These are phyloP conservation scores for Oncopeltus fasciatus DNA, from an alignment of 1,140 invertebrate genomes.

Conservation along the genomic window DNA sequence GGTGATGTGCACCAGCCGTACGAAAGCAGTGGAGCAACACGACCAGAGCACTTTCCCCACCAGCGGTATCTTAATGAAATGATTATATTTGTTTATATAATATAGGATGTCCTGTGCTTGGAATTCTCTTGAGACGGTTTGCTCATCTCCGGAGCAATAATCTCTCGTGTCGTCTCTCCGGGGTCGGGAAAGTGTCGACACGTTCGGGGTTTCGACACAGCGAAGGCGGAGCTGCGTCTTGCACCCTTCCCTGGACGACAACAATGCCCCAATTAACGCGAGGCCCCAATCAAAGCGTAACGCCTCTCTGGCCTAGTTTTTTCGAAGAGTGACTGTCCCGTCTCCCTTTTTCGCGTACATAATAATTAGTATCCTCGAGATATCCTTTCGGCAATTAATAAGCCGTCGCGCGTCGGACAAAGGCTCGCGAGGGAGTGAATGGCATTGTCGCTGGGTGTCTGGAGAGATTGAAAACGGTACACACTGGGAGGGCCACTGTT, in stretches of 20 bases:
- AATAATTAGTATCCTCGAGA: background rate
- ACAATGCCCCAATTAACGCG: slow-evolving; percentile 2
- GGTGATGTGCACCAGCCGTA: no score
- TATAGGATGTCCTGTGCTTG: slow-evolving; percentile 1
- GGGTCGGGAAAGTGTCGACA: background rate
- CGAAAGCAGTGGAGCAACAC: no score
- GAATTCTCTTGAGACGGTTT: no score
- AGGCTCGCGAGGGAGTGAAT: background rate
- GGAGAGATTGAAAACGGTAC: background rate
- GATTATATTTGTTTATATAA: slow-evolving; percentile 9
- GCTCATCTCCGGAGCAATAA: background rate
- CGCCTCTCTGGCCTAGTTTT: background rate
- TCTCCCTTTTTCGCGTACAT: no score
- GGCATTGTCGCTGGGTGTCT: background rate
- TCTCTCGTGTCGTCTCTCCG: no score
- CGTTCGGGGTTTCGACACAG: background rate
- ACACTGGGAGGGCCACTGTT: no score
- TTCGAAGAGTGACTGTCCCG: background rate
- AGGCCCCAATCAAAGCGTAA: background rate
- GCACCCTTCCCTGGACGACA: background rate
- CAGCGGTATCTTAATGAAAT: slow-evolving; percentile 1
- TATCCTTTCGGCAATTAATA: background rate
- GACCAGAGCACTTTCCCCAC: no score
- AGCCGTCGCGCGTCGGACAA: background rate
- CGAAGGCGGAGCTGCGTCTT: background rate